A percentile compares a stretch with the other conserved stretches of the same genome.
Evolutionary conservation across 64 coral and sea anemone species (phyloP).

Genomic region (Trachythela sp.): DNA sequence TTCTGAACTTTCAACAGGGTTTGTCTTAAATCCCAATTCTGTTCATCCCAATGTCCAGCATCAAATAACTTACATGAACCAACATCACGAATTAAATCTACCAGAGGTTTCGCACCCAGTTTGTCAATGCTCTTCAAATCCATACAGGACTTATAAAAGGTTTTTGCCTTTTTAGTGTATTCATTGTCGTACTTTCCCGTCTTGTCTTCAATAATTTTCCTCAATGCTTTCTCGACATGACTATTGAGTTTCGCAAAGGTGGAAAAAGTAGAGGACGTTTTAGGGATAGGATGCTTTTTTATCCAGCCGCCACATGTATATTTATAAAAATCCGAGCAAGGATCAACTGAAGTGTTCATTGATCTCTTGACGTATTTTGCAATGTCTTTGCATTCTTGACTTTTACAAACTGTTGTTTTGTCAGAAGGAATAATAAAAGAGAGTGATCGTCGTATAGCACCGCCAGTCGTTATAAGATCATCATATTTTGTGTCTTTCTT

Average conservation of each 20-base stretch:
- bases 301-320: conserved; percentile 57
- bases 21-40: conserved; percentile 58
- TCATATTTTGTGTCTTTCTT: background rate
- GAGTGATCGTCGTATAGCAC: conserved; percentile 9
- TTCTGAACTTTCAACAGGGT: conserved; percentile 69
- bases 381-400: conserved; percentile 46
- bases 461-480: conserved; percentile 6
- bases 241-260: conserved; percentile 90
- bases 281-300: conserved; percentile 49
- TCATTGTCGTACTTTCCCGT: conserved; percentile 43
- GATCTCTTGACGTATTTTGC: conserved; percentile 38
- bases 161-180: conserved; percentile 47
- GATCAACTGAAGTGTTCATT: conserved; percentile 41
- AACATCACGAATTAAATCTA: conserved; percentile 65
- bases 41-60: conserved; percentile 58
- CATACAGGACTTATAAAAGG: conserved; percentile 84
- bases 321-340: conserved; percentile 40
- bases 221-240: conserved; percentile 61
- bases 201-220: conserved; percentile 51
- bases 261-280: conserved; percentile 77
- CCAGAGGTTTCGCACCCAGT: conserved; percentile 41
- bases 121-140: conserved; percentile 70
- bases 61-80: conserved; percentile 65
- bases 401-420: background rate
- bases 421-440: background rate